Conservation (phyloP, 2,797 vertebrate species). For the Erethizon dorsatum region DNA sequence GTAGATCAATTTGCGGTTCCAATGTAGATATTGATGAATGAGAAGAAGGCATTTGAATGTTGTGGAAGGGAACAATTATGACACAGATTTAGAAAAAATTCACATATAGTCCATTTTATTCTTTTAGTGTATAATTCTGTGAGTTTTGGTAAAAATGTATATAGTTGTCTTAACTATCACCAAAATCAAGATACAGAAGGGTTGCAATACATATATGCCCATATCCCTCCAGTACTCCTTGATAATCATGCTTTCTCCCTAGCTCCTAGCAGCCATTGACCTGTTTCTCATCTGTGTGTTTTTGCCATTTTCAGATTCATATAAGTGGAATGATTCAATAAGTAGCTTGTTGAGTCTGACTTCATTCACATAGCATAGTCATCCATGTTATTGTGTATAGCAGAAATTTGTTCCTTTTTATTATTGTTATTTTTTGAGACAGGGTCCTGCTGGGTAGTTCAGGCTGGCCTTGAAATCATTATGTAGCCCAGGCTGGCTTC, state of each 20-base stretch:
- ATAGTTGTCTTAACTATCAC: neutral
- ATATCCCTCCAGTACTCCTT: neutral
- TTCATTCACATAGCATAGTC: slow-evolving; percentile 35
- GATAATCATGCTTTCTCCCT: neutral
- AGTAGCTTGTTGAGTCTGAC: slow-evolving; percentile 38
- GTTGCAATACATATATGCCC: neutral
- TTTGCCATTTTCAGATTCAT: slow-evolving; percentile 17
- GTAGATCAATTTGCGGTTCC: neutral
- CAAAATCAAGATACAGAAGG: neutral
- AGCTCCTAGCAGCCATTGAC: neutral
- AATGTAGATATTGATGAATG: slow-evolving; percentile 14
- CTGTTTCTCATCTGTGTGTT: neutral
- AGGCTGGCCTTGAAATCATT: too few relatives aligned
- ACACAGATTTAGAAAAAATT: neutral
- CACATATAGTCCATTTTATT: neutral
- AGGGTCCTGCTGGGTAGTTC: neutral
- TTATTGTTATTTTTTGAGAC: neutral
- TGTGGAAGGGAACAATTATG: neutral
- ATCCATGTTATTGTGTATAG: neutral
- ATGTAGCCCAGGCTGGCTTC: too few relatives aligned
- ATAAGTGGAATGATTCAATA: neutral
- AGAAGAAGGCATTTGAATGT: slow-evolving; percentile 1
- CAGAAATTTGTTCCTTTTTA: slow-evolving; percentile 30
- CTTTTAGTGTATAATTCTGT: neutral
- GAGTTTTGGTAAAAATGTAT: slow-evolving; percentile 44